Base-by-base conservation (phyloP, 2,797 vertebrate genomes). In the Mormyrops attenuatus region DNA sequence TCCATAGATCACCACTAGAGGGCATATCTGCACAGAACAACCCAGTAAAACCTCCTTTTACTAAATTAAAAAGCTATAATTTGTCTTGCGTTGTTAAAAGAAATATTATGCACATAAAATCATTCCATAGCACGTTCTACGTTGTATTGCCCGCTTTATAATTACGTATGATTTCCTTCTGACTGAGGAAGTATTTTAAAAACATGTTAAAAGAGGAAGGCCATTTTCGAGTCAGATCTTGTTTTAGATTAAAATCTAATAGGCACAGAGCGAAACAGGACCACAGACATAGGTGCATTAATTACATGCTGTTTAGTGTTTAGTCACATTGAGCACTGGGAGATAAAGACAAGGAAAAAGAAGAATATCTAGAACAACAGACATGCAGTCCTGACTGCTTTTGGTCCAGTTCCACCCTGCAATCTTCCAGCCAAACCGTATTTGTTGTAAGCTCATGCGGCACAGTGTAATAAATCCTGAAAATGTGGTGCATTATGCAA, bases 111-210 rank as follows among this genome's bases (percentile, higher is more conserved):
- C 7, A 47, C 41, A 47, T 57, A 13, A 60, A 66, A 22, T 5
- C 22, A 66, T 84, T 66, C 2, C 91, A 91, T 88, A 50, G 9
- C 3, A 85, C 50, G 85, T 87, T 85, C 44, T 88, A 88, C 69
- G 41, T 57, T 87, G 47, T 5, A 47, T 85, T 20, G 49, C 63
- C 69, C 47, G 2, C 85, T 63, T 6, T 85, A 66, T 47, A 77
- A 73, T 9, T 20, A 7, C 69, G 41, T 85, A n/a, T 13, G 41
- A 53, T 77, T 8, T 85, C 7, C 17, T 20, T 34, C 77, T 84
- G 13, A 34, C 77, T 50, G 50, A 44, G 30, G 52, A 89, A 86
- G 17, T 84, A 90, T 69, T 26, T 73, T 89, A 87, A 91, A 90
- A 60, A 86, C 63, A 47, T 89, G 82, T 6, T 91, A 57, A n/a